Conservation (phyloP, 2,113 vertebrate genomes). For the Seriola rivoliana region DNA sequence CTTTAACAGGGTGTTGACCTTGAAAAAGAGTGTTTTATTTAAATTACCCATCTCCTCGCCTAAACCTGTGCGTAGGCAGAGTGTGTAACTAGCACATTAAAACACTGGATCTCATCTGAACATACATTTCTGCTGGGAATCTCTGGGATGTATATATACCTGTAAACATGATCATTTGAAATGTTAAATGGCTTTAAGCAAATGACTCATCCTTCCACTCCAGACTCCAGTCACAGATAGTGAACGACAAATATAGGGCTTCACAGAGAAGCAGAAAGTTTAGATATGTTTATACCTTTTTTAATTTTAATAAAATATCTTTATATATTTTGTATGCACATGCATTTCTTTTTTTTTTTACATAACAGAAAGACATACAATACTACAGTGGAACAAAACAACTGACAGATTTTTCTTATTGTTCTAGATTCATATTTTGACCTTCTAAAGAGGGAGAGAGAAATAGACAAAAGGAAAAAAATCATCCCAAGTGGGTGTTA, state of each 20-base stretch:
- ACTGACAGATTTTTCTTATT: no score
- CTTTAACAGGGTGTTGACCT: neutral
- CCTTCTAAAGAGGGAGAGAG: no score
- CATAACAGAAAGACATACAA: no score
- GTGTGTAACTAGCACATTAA: neutral
- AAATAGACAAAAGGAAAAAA: no score
- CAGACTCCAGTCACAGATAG: neutral
- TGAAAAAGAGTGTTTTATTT: conserved; percentile 4
- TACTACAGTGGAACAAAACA: no score
- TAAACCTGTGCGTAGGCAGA: neutral
- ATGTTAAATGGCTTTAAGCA: conserved; percentile 7
- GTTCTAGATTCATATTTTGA: no score
- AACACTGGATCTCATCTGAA: neutral
- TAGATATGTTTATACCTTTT: neutral
- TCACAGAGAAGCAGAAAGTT: no score
- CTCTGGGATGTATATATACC: neutral
- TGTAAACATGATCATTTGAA: conserved; percentile 17
- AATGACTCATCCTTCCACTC: neutral
- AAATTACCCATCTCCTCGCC: neutral
- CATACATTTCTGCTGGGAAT: neutral
- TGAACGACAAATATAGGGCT: no score
- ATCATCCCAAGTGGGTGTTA: no score
- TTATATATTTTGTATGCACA: neutral
- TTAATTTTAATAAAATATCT: neutral
- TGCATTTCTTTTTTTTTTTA: no score